phyloP scores from a whole-genome alignment of 2,113 vertebrate species.

The Laticauda colubrina region DNA sequence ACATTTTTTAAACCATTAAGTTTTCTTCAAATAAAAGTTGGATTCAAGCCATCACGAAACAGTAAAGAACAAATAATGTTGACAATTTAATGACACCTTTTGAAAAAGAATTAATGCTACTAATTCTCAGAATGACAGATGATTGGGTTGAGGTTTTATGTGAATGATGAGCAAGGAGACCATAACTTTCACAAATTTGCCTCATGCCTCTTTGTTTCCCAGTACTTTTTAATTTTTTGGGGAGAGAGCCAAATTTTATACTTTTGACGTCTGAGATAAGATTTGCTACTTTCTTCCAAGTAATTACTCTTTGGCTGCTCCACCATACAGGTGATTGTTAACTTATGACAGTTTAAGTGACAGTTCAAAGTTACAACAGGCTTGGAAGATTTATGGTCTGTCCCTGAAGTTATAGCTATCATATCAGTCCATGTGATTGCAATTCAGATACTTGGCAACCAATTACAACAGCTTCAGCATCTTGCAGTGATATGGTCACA shows the following conservation, averaged over 20 bases:
- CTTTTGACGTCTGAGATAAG: neutral
- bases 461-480: neutral
- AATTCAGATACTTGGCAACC: neutral
- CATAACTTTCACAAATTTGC: neutral
- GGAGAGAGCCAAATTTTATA: neutral
- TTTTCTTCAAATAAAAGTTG: neutral
- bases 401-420: neutral
- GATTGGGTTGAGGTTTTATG: neutral
- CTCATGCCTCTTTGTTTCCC: neutral
- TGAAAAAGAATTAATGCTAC: neutral
- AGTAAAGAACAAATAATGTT: neutral
- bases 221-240: neutral
- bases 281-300: neutral
- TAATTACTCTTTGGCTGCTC: neutral
- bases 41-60: neutral
- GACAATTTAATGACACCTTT: neutral
- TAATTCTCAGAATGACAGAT: neutral
- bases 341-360: neutral
- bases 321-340: neutral
- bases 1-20: neutral
- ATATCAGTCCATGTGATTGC: neutral
- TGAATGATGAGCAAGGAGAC: neutral
- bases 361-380: neutral
- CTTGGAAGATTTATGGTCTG: neutral
- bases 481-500: neutral